Base-by-base conservation (phyloP, 2,888 invertebrate species). In the Pseudococcus longispinus region DNA sequence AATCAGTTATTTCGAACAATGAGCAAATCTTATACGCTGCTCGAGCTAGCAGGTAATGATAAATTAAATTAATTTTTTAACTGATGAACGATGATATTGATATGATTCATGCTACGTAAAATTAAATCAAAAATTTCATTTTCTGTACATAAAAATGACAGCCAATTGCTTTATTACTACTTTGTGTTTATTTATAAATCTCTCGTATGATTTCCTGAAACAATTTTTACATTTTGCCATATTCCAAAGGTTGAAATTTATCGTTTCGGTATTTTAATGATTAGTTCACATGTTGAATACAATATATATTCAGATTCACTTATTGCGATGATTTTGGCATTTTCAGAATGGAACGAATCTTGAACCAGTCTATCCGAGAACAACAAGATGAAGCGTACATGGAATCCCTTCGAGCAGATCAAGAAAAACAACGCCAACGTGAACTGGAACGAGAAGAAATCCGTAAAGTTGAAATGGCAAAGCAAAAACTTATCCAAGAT, bases 341-440 rank as follows among this genome's bases (percentile, higher is more conserved):
- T 91, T 97, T 98, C 89, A 93, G 96, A 88, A 93, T 96, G 89
- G 96, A 96, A 90, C 93, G 96, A 26, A 96, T 94, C 90, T 93
- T 97, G 89, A 97, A 96, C 88, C 96, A 97, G 89, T 95, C 96
- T 0, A 91, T 98, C 84, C 93, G 98, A 46, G 95, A 95, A 85
- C 95, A 98, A 89, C 98, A 99, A 90, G 98, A 99, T 91, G 95
- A 95, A 90, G 98, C 98, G 0, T 99, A 98, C 90, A 93, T 95
- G 90, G 96, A 96, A 91, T 98, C 98, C 5, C 92, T 98, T 65
- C 93, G 94, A 65, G 97, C 97, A 0, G 98, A 99, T 91, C 97
- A 98, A 91, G 97, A 98, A 91, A 98, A 98, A 91, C 98, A 98
- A 91, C 93, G 96, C 0, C 92, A 92, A 88, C 93, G 92, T 23